Evolutionary conservation across 2,888 invertebrate genomes (phyloP), one percentile per base, ranked within the genome.

Genomic region (Ceriagrion tenellum): DNA sequence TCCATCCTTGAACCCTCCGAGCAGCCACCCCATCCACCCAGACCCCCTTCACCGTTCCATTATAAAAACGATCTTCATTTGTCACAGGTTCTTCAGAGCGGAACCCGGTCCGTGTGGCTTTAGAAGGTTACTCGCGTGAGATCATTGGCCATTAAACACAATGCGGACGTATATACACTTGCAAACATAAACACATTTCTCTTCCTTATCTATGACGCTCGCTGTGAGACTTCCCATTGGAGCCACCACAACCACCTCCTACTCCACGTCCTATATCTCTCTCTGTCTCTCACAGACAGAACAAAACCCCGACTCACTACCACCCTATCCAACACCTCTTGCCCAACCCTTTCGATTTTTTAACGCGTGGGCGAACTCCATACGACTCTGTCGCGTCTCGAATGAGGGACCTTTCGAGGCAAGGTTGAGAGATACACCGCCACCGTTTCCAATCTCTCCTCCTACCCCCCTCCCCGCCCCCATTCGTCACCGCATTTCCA

Each of bases 21-120:
- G 3, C 16, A 3, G 1, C 59, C 59, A 8, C 59, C 59, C 2
- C 47, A 4, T 47, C 47, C 47, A 47, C 47, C 47, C 47, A 4
- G 4, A 2, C 8, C 47, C 47, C 47, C 69, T 8, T 12, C 30
- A 13, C 81, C 35, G 81, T 35, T 81, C 81, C 81, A 81, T 81
- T 81, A 81, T 35, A 35, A 81, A 81, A 81, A 81, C 81, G 81
- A 81, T 81, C 81, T 81, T 81, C 81, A 81, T 81, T 81, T 81
- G 81, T 35, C 81, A 81, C 81, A 35, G 12, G 81, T 2, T 81
- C 81, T 81, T 81, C 81, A 30, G 81, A 81, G 81, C 81, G 81
- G 81, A 81, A 81, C 81, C 81, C 35, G 47, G 13, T 35, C 81
- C 81, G 81, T n/a, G n/a, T 30, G 30, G 81, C 30, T 18, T 35